Conservation (phyloP, 2,797 vertebrate genomes). For the Hippopotamyrus pictus region DNA sequence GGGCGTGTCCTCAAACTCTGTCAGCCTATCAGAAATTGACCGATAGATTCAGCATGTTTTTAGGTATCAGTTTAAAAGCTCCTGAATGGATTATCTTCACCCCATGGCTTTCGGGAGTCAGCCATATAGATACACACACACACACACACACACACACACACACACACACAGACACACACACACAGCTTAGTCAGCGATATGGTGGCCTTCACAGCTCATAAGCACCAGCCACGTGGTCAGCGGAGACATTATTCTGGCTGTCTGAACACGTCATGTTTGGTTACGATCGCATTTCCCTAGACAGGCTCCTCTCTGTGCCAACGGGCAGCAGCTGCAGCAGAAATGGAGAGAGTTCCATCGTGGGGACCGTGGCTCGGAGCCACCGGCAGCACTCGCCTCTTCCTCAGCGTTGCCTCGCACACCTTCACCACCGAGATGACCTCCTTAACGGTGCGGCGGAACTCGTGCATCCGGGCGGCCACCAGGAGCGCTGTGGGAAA, state of each 20-base stretch:
- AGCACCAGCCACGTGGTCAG: neutral
- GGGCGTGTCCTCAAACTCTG: conserved; percentile 90
- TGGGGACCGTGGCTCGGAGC: neutral
- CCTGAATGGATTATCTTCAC: neutral
- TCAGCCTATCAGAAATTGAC: conserved; percentile 61
- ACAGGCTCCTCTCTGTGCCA: neutral
- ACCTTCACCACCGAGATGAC: conserved; percentile 91
- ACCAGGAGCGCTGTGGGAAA: conserved; percentile 78
- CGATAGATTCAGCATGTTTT: neutral
- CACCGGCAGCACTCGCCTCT: conserved; percentile 64
- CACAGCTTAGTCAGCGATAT: neutral
- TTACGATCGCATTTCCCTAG: neutral
- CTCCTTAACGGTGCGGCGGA: conserved; percentile 86
- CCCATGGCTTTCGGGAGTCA: neutral
- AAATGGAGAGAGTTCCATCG: neutral
- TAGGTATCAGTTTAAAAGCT: neutral
- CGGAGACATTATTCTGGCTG: neutral
- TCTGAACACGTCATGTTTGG: neutral
- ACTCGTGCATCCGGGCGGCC: conserved; percentile 87
- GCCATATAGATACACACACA: neutral
- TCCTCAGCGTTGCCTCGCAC: conserved; percentile 83
- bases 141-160: no score
- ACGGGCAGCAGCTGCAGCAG: neutral
- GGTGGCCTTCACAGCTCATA: neutral
- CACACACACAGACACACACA: neutral